Evolutionary conservation across 2,797 vertebrate genomes (phyloP), one percentile per base, ranked within the genome.

Genomic region (Danio aesculapii): DNA sequence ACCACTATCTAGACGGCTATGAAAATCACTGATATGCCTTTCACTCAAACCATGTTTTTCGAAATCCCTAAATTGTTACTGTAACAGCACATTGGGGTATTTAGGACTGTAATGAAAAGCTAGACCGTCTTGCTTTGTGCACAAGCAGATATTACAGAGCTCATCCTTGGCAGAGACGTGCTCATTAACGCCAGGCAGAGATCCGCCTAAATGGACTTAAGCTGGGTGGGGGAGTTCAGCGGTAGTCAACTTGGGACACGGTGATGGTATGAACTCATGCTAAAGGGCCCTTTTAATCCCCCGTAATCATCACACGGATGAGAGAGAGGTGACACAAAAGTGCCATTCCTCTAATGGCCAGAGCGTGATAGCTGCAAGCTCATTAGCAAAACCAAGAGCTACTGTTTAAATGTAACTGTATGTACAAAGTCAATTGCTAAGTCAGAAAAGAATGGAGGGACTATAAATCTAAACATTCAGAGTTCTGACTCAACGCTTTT

Each of bases 161-260:
- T 91, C 90, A 90, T 94, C 92, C 85, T 55, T 77, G n/a, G 52
- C 69, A 90, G 83, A 92, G 91, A 87, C 90, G 91, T 87, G 84
- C 90, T 91, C 87, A 94, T 93, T 92, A 91, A 87, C 76, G 86
- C 85, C 86, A 86, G 87, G 85, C 81, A 88, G 87, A 86, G 86
- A 85, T 89, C 68, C 14, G 58, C 85, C 75, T 91, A 94, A 94
- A 94, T 92, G 93, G 86, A 91, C 93, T 93, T 92, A 84, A 80
- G 72, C 64, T 64, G 85, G 88, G 90, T 82, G 90, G 89, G 88
- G 88, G 87, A 84, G 49, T 76, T 67, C 49, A 77, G 55, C 52
- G 67, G 70, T 55, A 67, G 64, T 61, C 21, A 43, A 59, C 9
- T 41, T 55, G 39, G 59, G 47, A 69, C 77, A 73, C 79, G 75